phyloP scores from a whole-genome alignment of 2,797 vertebrate species.

The Carduelis carduelis region DNA sequence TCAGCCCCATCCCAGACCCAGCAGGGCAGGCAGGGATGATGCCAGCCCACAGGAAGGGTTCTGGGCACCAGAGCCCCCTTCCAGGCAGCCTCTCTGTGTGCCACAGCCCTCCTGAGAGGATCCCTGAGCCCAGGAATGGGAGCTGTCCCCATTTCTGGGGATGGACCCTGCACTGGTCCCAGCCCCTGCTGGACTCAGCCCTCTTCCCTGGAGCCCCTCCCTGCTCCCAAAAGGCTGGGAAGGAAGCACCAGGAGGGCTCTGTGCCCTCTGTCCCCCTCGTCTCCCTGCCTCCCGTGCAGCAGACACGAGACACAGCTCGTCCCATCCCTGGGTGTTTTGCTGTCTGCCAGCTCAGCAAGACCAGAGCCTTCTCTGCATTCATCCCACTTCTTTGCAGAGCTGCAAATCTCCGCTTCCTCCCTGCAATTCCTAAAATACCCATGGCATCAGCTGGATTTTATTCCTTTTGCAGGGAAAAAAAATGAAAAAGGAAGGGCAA shows the following conservation, averaged over 20 bases:
- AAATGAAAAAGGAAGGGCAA: not conserved
- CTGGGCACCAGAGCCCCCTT: not conserved
- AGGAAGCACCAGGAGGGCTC: not conserved
- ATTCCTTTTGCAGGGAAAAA: not conserved
- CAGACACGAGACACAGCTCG: not conserved
- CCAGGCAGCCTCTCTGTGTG: not conserved
- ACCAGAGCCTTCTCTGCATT: not conserved
- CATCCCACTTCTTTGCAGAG: constrained; percentile 30
- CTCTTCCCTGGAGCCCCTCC: not conserved
- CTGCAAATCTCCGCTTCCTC: not conserved
- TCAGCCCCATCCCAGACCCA: not conserved
- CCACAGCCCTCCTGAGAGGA: not conserved
- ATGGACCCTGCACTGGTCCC: not conserved
- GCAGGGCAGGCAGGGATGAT: not conserved
- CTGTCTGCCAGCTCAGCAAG: constrained; percentile 40
- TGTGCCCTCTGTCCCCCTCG: not conserved
- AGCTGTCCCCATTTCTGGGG: not conserved
- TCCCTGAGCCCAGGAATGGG: fast-evolving
- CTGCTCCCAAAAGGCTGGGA: fast-evolving
- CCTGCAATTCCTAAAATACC: constrained; percentile 19
- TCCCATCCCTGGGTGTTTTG: not conserved
- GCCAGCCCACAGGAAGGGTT: not conserved
- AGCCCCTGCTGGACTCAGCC: not conserved
- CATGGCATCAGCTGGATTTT: constrained; percentile 10
- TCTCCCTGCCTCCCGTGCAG: not conserved